These are phyloP conservation scores for Phymatocera aterrima DNA, from an alignment of 2,888 invertebrate species.

Conservation along the genomic window DNA sequence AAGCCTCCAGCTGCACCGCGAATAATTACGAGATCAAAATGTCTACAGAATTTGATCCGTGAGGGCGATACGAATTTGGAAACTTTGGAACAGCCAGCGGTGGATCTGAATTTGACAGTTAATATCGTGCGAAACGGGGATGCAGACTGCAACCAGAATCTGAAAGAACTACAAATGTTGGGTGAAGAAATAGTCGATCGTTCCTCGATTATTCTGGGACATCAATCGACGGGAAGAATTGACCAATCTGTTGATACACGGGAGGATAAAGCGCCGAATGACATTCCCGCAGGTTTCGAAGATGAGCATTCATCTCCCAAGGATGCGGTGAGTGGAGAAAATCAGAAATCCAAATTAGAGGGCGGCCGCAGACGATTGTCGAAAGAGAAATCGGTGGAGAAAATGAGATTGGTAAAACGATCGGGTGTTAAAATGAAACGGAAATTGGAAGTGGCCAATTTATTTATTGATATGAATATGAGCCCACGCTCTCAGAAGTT, in stretches of 20 bases:
- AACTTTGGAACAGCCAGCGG: neutral
- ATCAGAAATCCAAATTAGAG: too few relatives aligned
- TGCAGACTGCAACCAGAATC: neutral
- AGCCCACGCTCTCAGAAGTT: slow-evolving; percentile 59
- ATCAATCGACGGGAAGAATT: neutral
- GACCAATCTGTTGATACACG: neutral
- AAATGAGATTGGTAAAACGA: slow-evolving; percentile 12
- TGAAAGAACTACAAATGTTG: neutral
- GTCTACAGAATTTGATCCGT: neutral
- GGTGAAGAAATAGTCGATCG: neutral
- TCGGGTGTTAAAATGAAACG: slow-evolving; percentile 52
- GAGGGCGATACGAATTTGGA: too few relatives aligned
- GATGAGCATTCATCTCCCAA: neutral
- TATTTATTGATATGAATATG: slow-evolving; percentile 68
- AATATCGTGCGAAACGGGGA: neutral
- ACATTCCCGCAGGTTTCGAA: neutral
- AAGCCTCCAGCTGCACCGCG: too few relatives aligned
- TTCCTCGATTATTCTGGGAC: neutral
- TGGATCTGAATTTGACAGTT: neutral
- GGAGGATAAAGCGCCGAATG: neutral
- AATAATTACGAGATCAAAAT: slow-evolving; percentile 13
- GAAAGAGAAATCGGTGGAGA: slow-evolving; percentile 6
- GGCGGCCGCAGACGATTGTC: neutral
- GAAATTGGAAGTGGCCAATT: slow-evolving; percentile 66
- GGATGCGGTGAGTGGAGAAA: too few relatives aligned